These are phyloP conservation scores for Drosophila sp. DNA, from an alignment of 1,140 invertebrate genomes.

Conservation along the genomic window DNA sequence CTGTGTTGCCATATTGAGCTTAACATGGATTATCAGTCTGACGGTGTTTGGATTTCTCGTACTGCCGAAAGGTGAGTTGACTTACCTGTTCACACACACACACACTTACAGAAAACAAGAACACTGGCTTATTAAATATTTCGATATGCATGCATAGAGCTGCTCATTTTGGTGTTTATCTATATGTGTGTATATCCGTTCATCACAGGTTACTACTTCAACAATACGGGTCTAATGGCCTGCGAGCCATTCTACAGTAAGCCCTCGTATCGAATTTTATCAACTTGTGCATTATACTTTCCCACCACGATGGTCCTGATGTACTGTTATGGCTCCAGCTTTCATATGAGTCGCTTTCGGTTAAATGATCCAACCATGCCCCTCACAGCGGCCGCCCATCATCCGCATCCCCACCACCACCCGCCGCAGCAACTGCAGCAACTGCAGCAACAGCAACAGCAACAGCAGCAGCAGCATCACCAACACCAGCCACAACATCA, in stretches of 20 bases:
- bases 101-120: neutral
- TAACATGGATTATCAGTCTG: constrained; percentile 92
- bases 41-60: constrained; percentile 92
- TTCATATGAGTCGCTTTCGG: constrained; percentile 92
- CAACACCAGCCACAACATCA: constrained; percentile 40
- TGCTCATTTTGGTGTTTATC: constrained; percentile 26
- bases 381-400: constrained; percentile 82
- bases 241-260: constrained; percentile 93
- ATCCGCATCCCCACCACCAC: constrained; percentile 72
- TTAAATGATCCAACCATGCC: constrained; percentile 86
- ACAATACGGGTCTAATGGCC: constrained; percentile 91
- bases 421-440: constrained; percentile 43
- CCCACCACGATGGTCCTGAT: constrained; percentile 95
- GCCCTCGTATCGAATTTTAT: constrained; percentile 90
- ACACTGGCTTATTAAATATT: constrained; percentile 10
- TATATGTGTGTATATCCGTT: constrained; percentile 7
- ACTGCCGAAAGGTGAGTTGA: constrained; percentile 87
- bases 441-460: constrained; percentile 44
- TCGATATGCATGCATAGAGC: constrained; percentile 18
- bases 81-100: neutral
- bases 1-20: constrained; percentile 91
- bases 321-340: constrained; percentile 95
- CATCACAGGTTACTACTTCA: constrained; percentile 91
- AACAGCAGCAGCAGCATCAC: constrained; percentile 49
- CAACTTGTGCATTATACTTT: constrained; percentile 94